These are phyloP conservation scores for Eilema griseolum DNA, from an alignment of 2,888 invertebrate genomes.

Conservation along the genomic window DNA sequence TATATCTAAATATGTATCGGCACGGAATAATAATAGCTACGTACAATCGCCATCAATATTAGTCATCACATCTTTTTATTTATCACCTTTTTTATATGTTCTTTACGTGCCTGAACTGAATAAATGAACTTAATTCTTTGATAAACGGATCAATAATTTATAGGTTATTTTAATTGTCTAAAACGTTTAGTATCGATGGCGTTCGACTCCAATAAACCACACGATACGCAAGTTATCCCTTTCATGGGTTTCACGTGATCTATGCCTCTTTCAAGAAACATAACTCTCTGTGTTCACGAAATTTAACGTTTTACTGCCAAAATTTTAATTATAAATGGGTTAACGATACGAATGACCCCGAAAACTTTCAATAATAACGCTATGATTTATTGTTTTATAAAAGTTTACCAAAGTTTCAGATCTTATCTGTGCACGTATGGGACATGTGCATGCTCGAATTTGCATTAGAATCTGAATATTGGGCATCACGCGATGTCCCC, in stretches of 20 bases:
- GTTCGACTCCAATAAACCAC: neutral
- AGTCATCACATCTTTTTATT: too few relatives aligned
- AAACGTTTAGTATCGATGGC: neutral
- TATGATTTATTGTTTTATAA: conserved; percentile 23
- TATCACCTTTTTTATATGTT: too few relatives aligned
- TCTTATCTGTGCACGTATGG: conserved; percentile 44
- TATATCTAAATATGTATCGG: neutral
- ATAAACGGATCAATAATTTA: neutral
- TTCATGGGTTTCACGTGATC: conserved; percentile 3
- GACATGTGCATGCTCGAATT: conserved; percentile 41
- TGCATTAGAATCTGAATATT: conserved; percentile 49
- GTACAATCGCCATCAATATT: too few relatives aligned
- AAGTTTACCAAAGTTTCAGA: conserved; percentile 25
- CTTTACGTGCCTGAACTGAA: too few relatives aligned
- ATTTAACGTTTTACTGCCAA: conserved; percentile 25
- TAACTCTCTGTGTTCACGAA: conserved; percentile 30
- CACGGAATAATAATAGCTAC: too few relatives aligned
- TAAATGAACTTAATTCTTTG: neutral
- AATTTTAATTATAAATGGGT: conserved; percentile 15
- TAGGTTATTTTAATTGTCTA: neutral
- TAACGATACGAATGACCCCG: neutral
- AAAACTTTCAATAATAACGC: conserved; percentile 1
- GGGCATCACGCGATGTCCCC: conserved; percentile 53
- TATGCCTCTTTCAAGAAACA: neutral
- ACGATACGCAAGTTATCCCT: neutral